Evolutionary conservation across 1,140 invertebrate genomes (phyloP).

Genomic region (Adoxophyes honmai): DNA sequence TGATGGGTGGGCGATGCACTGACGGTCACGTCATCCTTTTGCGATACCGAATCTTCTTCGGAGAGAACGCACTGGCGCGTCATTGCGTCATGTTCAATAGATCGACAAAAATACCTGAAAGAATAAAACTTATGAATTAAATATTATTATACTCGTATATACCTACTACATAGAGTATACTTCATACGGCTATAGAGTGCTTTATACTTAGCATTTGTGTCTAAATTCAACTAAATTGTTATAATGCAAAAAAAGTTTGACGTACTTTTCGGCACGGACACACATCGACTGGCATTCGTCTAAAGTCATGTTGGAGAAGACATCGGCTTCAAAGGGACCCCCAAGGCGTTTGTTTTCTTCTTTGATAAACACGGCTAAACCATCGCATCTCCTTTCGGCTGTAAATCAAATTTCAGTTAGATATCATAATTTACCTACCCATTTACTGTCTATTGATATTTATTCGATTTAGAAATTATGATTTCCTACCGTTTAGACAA

Average conservation of each 20-base stretch:
- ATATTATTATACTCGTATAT: no score
- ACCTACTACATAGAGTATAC: no score
- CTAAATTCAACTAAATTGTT: no score
- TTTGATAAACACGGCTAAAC: constrained; percentile 90
- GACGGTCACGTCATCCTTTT: constrained; percentile 89
- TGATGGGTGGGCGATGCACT: constrained; percentile 89
- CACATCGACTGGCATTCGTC: constrained; percentile 91
- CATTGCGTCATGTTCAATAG: constrained; percentile 93
- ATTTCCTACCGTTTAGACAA: constrained; percentile 86
- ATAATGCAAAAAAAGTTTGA: no score
- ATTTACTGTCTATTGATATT: no score
- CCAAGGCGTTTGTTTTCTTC: constrained; percentile 92
- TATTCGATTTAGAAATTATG: neutral
- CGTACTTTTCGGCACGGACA: constrained; percentile 86
- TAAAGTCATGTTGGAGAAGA: constrained; percentile 89
- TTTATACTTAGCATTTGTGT: no score
- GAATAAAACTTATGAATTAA: neutral
- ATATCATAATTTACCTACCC: no score
- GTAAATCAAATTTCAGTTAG: neutral
- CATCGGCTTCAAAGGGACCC: constrained; percentile 91
- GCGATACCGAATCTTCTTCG: constrained; percentile 92
- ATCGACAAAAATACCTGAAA: constrained; percentile 89
- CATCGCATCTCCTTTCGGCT: constrained; percentile 91
- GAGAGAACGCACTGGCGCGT: constrained; percentile 90
- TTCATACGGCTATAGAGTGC: no score